Percentiles rank a stretch among this genome's conserved stretches.
Conservation (phyloP, 2,888 invertebrate species). For the Clivina fossor region DNA sequence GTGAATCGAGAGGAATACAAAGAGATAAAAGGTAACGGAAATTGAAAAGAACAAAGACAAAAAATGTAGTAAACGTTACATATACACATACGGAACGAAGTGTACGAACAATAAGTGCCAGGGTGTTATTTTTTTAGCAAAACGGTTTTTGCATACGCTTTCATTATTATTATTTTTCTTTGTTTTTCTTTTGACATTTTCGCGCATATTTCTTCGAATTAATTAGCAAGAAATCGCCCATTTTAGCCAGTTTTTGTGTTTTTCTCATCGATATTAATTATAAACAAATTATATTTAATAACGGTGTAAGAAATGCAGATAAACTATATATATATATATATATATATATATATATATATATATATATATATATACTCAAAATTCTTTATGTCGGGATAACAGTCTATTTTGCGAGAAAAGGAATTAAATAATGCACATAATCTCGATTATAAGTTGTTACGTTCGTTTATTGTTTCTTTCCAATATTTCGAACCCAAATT, state of each 20-base stretch:
- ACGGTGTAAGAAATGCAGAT: conserved; percentile 9
- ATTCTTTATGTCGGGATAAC: no score
- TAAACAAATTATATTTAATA: conserved; percentile 11
- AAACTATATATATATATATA: no score
- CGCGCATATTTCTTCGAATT: not conserved
- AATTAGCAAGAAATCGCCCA: not conserved
- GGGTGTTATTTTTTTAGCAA: conserved; percentile 14
- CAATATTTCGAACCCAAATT: no score
- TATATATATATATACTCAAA: no score
- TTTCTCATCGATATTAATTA: conserved; percentile 3
- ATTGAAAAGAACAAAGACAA: conserved; percentile 33
- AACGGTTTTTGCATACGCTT: conserved; percentile 8
- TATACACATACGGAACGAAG: conserved; percentile 9
- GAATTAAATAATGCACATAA: no score
- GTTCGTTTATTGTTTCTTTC: no score
- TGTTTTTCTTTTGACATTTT: not conserved
- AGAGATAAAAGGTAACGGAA: conserved; percentile 32
- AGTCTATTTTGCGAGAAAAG: no score
- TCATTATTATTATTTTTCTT: conserved; percentile 5
- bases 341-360: no score
- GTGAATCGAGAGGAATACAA: conserved; percentile 29
- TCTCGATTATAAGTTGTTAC: no score
- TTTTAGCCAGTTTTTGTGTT: no score
- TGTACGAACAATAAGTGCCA: no score
- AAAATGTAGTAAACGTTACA: conserved; percentile 28